These are phyloP conservation scores for Neolamprologus sp. DNA, from an alignment of 2,113 vertebrate genomes.

Conservation along the genomic window DNA sequence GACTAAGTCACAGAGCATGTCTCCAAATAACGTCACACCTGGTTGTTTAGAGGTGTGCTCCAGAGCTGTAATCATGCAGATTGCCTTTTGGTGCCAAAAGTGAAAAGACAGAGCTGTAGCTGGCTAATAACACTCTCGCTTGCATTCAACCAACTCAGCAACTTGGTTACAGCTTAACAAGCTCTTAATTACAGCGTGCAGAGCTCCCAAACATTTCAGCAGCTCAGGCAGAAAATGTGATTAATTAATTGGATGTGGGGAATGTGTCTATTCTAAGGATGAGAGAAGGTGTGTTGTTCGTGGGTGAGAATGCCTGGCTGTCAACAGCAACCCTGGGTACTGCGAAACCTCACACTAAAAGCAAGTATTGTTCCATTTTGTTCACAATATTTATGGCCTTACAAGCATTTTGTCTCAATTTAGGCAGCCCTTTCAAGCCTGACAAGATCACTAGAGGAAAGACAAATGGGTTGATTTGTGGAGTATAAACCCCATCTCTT, in stretches of 20 bases:
- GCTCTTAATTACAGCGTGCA: constrained; percentile 51
- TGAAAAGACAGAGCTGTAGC: not conserved
- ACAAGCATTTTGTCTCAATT: constrained; percentile 51
- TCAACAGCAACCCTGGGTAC: not conserved
- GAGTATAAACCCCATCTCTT: constrained; percentile 34
- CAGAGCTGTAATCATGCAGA: not conserved
- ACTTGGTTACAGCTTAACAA: constrained; percentile 51
- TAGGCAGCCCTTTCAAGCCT: constrained; percentile 28
- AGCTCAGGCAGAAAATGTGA: constrained; percentile 51
- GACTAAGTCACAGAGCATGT: not conserved
- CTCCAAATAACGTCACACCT: not conserved
- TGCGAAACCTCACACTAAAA: not conserved
- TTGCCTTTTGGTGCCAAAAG: not conserved
- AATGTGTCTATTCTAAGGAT: constrained; percentile 33
- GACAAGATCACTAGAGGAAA: constrained; percentile 36
- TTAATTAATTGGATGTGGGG: constrained; percentile 46
- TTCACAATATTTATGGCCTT: constrained; percentile 27
- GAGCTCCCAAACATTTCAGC: constrained; percentile 47
- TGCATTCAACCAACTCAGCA: constrained; percentile 29
- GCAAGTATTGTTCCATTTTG: constrained; percentile 13
- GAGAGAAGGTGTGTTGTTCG: constrained; percentile 27
- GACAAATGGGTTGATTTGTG: constrained; percentile 51
- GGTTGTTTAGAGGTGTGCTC: not conserved
- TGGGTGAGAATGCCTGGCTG: constrained; percentile 18
- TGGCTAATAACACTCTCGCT: constrained; percentile 33